A percentile compares a stretch with the other conserved stretches of the same genome.
phyloP scores from a whole-genome alignment of 2,888 invertebrate species.

The Lysandra bellargus region DNA sequence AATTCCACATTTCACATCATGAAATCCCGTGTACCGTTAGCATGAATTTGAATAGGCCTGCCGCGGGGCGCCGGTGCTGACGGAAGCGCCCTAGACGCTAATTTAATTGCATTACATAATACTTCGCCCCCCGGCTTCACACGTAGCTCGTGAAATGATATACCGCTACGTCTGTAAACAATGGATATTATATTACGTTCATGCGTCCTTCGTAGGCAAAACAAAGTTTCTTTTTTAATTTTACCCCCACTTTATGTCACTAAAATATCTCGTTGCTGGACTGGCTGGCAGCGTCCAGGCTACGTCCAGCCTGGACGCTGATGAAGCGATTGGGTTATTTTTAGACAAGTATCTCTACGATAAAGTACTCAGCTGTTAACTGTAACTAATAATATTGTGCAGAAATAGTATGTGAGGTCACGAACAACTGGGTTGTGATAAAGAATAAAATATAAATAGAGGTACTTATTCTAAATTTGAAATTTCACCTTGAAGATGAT shows the following conservation, averaged over 20 bases:
- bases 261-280: too few relatives aligned
- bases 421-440: not conserved
- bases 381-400: not conserved
- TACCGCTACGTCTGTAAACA: not conserved
- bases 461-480: not conserved
- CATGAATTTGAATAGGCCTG: slow-evolving; percentile 8
- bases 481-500: not conserved
- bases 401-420: not conserved
- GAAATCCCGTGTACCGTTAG: not conserved
- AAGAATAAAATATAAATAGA: not conserved
- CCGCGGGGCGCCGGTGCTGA: slow-evolving; percentile 15
- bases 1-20: not conserved
- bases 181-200: not conserved
- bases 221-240: too few relatives aligned
- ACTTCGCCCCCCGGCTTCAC: not conserved
- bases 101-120: slow-evolving; percentile 11
- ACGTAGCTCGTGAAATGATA: not conserved
- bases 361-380: too few relatives aligned
- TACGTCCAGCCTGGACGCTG: too few relatives aligned
- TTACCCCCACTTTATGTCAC: too few relatives aligned
- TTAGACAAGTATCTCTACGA: too few relatives aligned
- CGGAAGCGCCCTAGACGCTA: slow-evolving; percentile 20
- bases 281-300: too few relatives aligned
- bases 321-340: too few relatives aligned
- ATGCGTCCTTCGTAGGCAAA: too few relatives aligned